Conservation (phyloP, 2,113 vertebrate genomes). For the Odobenus rosmarus region DNA sequence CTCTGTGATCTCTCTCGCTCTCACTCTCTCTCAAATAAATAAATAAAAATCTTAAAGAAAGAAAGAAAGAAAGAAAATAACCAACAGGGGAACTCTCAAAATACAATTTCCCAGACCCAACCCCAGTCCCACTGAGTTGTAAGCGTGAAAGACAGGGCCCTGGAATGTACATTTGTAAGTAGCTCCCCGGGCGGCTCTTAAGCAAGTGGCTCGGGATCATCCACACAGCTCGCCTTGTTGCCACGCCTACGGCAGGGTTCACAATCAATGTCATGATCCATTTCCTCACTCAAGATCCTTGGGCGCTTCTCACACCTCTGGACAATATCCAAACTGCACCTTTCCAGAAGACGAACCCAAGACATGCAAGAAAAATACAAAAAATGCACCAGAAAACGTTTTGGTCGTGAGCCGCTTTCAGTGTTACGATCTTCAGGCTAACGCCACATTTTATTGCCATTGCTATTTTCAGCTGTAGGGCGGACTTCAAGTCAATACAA, state of each 20-base stretch:
- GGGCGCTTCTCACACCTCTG: background rate
- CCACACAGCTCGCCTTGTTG: background rate
- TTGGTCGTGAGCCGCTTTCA: background rate
- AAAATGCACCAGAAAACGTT: background rate
- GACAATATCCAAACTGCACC: background rate
- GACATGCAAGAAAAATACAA: background rate
- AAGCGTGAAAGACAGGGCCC: background rate
- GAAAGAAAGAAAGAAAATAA: background rate
- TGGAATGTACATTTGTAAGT: background rate
- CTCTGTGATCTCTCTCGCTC: too few species aligned
- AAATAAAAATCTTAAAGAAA: too few species aligned
- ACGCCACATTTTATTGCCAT: background rate
- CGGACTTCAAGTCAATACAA: background rate
- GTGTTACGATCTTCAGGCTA: background rate
- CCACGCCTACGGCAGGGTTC: background rate
- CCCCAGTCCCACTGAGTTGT: background rate
- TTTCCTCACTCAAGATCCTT: background rate
- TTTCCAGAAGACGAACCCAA: slow-evolving; percentile 40
- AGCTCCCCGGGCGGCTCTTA: background rate
- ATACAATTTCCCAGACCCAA: background rate
- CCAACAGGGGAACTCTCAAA: background rate
- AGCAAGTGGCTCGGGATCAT: background rate
- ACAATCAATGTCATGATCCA: background rate
- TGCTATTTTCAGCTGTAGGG: background rate
- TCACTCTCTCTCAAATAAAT: too few species aligned